Conservation (phyloP, 2,113 vertebrate genomes). For the Lethenteron camtschaticum region DNA sequence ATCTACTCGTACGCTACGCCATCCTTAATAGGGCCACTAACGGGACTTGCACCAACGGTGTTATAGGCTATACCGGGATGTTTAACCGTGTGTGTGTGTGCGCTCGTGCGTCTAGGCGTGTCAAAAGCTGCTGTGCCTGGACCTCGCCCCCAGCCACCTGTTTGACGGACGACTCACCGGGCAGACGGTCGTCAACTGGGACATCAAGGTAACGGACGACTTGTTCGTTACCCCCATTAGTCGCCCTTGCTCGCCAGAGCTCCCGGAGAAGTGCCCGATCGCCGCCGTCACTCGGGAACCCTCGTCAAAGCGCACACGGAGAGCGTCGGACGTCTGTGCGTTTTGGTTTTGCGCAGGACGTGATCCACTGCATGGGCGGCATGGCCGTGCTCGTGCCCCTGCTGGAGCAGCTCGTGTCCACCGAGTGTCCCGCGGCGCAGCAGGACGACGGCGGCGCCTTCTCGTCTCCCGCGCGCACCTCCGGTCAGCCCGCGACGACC, state of each 20-base stretch:
- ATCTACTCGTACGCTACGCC: too few species aligned
- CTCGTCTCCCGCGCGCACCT: neutral
- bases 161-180: conserved; percentile 77
- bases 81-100: too few species aligned
- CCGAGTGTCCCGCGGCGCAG: conserved; percentile 10
- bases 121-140: conserved; percentile 74
- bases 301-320: neutral
- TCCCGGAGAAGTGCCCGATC: neutral
- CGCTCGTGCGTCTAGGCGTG: conserved; percentile 35
- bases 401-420: conserved; percentile 45
- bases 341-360: conserved; percentile 31
- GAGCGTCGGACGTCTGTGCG: neutral
- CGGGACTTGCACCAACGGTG: too few species aligned
- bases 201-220: conserved; percentile 42
- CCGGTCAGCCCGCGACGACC: neutral
- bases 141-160: conserved; percentile 51
- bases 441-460: neutral
- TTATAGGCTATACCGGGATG: too few species aligned
- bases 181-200: conserved; percentile 71
- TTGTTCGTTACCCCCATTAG: too few species aligned
- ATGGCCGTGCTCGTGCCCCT: conserved; percentile 56
- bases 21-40: too few species aligned
- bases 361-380: conserved; percentile 66
- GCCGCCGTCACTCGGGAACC: neutral
- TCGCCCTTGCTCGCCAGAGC: too few species aligned